phyloP scores from a whole-genome alignment of 2,888 invertebrate species.

The Smittia aterrima region DNA sequence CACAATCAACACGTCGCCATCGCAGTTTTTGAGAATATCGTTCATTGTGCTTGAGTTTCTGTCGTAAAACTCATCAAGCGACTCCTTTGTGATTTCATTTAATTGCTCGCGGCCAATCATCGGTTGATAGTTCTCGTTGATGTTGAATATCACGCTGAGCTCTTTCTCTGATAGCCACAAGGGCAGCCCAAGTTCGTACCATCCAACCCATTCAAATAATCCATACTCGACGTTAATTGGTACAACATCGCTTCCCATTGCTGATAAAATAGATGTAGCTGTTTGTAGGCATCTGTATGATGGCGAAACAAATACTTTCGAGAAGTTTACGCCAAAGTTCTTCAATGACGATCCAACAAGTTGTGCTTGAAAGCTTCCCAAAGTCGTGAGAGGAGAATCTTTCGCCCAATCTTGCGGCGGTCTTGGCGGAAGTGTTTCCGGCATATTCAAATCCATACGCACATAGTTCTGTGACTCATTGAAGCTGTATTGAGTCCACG shows the following conservation, averaged over 20 bases:
- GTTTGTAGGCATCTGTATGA: conserved; percentile 92
- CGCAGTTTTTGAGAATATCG: conserved; percentile 57
- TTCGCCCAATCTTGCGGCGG: conserved; percentile 71
- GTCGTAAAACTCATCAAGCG: conserved; percentile 65
- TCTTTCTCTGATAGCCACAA: conserved; percentile 76
- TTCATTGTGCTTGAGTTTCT: conserved; percentile 62
- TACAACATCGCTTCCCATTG: conserved; percentile 60
- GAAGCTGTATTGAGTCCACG: conserved; percentile 85
- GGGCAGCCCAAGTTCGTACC: conserved; percentile 78
- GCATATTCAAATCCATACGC: conserved; percentile 90
- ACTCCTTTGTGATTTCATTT: conserved; percentile 58
- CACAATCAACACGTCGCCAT: conserved; percentile 83
- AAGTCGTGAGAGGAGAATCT: conserved; percentile 87
- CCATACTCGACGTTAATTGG: conserved; percentile 83
- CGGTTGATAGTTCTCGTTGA: conserved; percentile 69
- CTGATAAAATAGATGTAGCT: conserved; percentile 63
- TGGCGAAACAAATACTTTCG: conserved; percentile 82
- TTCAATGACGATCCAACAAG: conserved; percentile 81
- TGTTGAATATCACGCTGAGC: conserved; percentile 67
- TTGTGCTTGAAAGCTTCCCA: conserved; percentile 81
- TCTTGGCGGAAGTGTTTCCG: conserved; percentile 70
- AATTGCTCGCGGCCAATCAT: conserved; percentile 59
- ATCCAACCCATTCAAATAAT: conserved; percentile 89
- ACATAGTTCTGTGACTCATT: conserved; percentile 73
- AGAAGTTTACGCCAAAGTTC: conserved; percentile 64